These are phyloP conservation scores for Sterrhoptilus dennistouni DNA, from an alignment of 2,113 vertebrate species.

Conservation along the genomic window DNA sequence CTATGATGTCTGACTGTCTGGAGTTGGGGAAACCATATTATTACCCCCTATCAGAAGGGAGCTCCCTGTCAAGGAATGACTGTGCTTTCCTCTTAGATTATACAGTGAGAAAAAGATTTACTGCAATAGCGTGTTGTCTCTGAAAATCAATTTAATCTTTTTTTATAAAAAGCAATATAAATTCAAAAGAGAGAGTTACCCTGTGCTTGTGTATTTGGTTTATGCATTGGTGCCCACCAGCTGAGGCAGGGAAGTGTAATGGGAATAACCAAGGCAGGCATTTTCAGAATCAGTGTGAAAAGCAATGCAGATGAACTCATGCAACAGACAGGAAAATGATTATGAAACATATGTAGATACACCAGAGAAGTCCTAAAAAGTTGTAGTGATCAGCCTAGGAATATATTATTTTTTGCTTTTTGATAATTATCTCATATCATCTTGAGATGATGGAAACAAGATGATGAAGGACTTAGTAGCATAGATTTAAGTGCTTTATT, in stretches of 20 bases:
- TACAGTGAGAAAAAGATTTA: background rate
- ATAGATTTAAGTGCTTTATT: conserved; percentile 8
- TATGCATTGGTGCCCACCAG: background rate
- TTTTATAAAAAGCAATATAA: background rate
- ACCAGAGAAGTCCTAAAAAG: background rate
- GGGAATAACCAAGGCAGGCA: background rate
- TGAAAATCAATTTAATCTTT: background rate
- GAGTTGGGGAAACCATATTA: background rate
- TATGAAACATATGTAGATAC: background rate
- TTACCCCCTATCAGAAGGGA: background rate
- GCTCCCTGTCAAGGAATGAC: background rate
- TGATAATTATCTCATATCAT: background rate
- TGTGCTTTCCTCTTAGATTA: background rate
- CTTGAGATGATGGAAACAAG: background rate
- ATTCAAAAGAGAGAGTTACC: background rate
- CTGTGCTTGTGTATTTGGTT: background rate
- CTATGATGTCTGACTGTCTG: background rate
- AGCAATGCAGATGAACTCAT: background rate
- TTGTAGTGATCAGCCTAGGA: background rate
- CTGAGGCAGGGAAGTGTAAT: background rate
- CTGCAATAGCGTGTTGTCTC: background rate
- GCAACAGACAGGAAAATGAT: background rate
- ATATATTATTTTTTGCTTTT: background rate
- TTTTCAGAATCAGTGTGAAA: conserved; percentile 21
- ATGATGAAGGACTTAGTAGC: background rate